These are phyloP conservation scores for Rhinogobio ventralis DNA, from an alignment of 2,797 vertebrate genomes.

Conservation along the genomic window DNA sequence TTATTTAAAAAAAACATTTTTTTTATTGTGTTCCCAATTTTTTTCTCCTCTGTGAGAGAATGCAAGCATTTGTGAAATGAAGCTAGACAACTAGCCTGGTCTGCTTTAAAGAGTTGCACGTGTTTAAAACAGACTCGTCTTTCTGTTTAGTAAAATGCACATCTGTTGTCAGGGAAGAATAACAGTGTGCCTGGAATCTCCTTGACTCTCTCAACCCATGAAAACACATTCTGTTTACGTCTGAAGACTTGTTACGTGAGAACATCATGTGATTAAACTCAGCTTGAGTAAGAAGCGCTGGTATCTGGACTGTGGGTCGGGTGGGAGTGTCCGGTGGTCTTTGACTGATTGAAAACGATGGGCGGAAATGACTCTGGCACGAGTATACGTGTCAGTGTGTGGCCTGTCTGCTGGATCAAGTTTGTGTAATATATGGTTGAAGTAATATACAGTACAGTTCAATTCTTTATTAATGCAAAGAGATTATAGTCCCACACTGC, in stretches of 20 bases:
- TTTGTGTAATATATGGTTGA: no score
- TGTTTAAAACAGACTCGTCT: background rate
- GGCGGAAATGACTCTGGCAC: background rate
- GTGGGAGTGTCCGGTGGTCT: background rate
- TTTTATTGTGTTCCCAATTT: background rate
- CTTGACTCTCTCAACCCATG: background rate
- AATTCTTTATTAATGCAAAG: background rate
- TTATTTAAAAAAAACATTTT: no score
- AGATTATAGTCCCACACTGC: background rate
- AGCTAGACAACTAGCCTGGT: background rate
- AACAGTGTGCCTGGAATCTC: background rate
- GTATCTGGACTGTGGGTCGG: background rate
- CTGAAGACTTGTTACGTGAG: background rate
- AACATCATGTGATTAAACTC: background rate
- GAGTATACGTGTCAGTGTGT: background rate
- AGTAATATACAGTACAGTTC: background rate
- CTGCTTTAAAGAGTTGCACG: no score
- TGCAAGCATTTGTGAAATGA: background rate
- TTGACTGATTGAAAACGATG: background rate
- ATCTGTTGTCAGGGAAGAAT: background rate
- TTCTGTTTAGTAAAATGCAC: background rate
- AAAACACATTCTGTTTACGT: conserved; percentile 7
- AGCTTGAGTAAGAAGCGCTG: background rate
- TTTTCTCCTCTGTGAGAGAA: background rate
- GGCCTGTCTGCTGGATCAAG: background rate